A percentile compares a stretch with the other conserved stretches of the same genome.
Evolutionary conservation across 1,140 invertebrate species (phyloP).

Genomic region (Armadillidium nasatum): DNA sequence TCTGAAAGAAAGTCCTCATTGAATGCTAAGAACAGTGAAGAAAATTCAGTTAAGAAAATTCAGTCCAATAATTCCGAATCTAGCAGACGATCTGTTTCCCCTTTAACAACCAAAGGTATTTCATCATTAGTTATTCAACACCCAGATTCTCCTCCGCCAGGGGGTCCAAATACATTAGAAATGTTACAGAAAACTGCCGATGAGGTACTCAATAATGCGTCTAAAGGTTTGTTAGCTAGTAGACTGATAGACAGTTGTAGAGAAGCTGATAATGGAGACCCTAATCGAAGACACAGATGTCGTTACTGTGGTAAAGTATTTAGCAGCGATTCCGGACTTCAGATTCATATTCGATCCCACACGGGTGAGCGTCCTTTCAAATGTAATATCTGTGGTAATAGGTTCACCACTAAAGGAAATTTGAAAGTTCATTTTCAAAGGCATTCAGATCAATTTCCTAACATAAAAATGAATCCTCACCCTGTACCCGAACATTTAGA

Average conservation of each 20-base stretch:
- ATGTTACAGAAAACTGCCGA: constrained; percentile 84
- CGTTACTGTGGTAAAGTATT: constrained; percentile 98
- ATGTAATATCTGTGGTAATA: constrained; percentile 95
- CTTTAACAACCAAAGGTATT: constrained; percentile 54
- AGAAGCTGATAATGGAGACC: constrained; percentile 61
- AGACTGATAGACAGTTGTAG: constrained; percentile 73
- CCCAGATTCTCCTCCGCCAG: constrained; percentile 66
- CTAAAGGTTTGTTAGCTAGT: constrained; percentile 78
- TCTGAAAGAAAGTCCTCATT: constrained; percentile 35
- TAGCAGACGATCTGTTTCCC: constrained; percentile 29
- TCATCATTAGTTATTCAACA: constrained; percentile 82
- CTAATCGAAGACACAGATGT: constrained; percentile 94
- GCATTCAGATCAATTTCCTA: constrained; percentile 88
- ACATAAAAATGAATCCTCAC: constrained; percentile 93
- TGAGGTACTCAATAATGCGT: constrained; percentile 77
- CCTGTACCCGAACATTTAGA: constrained; percentile 94
- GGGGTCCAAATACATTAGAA: constrained; percentile 82
- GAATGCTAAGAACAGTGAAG: constrained; percentile 32
- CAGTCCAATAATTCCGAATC: constrained; percentile 21
- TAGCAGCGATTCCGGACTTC: constrained; percentile 89
- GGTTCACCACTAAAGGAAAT: constrained; percentile 97
- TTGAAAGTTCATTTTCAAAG: constrained; percentile 95
- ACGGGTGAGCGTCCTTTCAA: constrained; percentile 96
- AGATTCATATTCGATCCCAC: constrained; percentile 92
- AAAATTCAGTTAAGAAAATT: constrained; percentile 4